Conservation (phyloP, 2,113 vertebrate species). For the Hippocampus mohnikei region DNA sequence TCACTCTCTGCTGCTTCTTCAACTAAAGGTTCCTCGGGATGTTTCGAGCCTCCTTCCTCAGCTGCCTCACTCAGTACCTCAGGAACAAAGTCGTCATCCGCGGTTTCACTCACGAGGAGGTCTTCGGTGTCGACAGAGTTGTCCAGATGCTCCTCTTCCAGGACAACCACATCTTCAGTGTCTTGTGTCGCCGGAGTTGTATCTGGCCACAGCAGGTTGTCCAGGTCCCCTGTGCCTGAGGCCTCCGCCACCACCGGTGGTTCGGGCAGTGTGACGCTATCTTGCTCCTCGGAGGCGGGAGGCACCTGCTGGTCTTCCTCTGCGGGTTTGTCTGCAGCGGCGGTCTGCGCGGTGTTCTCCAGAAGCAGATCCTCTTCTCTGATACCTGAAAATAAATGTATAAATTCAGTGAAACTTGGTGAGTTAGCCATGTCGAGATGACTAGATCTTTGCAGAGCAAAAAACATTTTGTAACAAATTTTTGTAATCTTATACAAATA, state of each 20-base stretch:
- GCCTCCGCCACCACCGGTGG: constrained; percentile 44
- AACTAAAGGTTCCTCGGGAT: constrained; percentile 17
- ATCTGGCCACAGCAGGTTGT: constrained; percentile 9
- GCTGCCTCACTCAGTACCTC: constrained; percentile 17
- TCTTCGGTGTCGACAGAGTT: constrained; percentile 30
- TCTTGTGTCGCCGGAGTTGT: constrained; percentile 17
- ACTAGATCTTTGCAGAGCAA: background rate
- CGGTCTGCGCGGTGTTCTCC: constrained; percentile 35
- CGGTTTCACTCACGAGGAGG: constrained; percentile 19
- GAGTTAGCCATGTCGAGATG: background rate
- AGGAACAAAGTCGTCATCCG: constrained; percentile 36
- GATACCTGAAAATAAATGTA: constrained; percentile 45
- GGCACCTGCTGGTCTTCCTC: constrained; percentile 27
- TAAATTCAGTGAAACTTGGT: constrained; percentile 23
- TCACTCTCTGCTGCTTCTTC: constrained; percentile 19
- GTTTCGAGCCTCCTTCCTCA: background rate
- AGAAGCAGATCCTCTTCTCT: constrained; percentile 56
- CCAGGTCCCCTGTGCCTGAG: constrained; percentile 39
- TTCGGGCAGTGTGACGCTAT: constrained; percentile 27
- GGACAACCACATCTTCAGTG: constrained; percentile 11
- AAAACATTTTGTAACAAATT: too few species aligned
- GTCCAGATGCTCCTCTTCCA: constrained; percentile 18
- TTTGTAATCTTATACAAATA: too few species aligned
- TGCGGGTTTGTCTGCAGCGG: constrained; percentile 10
- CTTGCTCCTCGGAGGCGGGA: constrained; percentile 23